A percentile compares a stretch with the other conserved stretches of the same genome.
These are phyloP conservation scores for Ceratothoa steindachneri DNA, from an alignment of 2,888 invertebrate species.

Conservation along the genomic window DNA sequence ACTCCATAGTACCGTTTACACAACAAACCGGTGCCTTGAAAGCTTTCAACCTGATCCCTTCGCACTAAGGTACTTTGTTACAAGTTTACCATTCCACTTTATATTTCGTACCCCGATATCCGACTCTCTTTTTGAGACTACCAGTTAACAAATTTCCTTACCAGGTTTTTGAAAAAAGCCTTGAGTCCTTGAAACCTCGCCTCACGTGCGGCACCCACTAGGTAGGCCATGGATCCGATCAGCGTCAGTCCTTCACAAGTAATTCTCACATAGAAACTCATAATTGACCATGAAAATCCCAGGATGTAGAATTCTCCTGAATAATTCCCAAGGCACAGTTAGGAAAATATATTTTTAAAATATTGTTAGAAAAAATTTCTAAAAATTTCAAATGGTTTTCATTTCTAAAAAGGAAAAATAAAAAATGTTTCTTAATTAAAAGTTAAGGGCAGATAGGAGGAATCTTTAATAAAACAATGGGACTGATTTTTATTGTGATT, in stretches of 20 bases:
- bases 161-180: slow-evolving; percentile 93
- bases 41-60: too few species aligned
- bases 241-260: slow-evolving; percentile 73
- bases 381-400: neutral
- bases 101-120: too few species aligned
- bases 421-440: too few species aligned
- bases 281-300: slow-evolving; percentile 21
- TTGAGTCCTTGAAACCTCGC: slow-evolving; percentile 84
- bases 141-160: too few species aligned
- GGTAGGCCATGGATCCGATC: slow-evolving; percentile 76
- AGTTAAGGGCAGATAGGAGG: too few species aligned
- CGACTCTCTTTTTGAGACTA: too few species aligned
- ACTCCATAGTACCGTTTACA: too few species aligned
- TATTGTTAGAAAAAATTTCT: neutral
- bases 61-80: too few species aligned
- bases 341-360: neutral
- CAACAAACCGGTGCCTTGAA: too few species aligned
- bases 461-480: too few species aligned
- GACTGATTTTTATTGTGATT: too few species aligned
- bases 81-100: too few species aligned
- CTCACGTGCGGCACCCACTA: slow-evolving; percentile 78
- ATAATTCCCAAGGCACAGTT: neutral
- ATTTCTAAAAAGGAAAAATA: neutral
- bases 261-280: slow-evolving; percentile 57
- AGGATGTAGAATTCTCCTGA: slow-evolving; percentile 30